phyloP scores from a whole-genome alignment of 2,797 vertebrate genomes.

The Martes flavigula region DNA sequence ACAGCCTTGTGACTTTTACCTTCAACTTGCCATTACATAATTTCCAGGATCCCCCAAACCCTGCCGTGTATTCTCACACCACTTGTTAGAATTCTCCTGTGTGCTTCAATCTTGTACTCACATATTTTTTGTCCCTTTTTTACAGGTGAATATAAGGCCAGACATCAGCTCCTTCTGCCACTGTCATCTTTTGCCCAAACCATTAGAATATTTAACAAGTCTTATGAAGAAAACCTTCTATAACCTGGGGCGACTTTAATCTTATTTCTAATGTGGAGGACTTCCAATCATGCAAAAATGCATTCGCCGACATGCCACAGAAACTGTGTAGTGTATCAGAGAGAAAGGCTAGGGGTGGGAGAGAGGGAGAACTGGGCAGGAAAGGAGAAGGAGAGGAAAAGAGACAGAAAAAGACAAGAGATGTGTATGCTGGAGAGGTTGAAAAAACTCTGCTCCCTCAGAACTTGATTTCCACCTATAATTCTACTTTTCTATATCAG shows the following conservation, averaged over 20 bases:
- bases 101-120: neutral
- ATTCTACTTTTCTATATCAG: neutral
- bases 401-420: neutral
- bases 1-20: neutral
- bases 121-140: neutral
- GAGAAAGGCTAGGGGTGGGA: neutral
- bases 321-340: neutral
- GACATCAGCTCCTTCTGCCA: neutral
- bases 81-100: conserved; percentile 1
- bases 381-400: neutral
- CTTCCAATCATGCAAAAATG: conserved; percentile 1
- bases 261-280: neutral
- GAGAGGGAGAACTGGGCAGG: neutral
- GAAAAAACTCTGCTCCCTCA: neutral
- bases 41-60: neutral
- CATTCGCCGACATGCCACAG: neutral
- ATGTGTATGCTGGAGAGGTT: neutral
- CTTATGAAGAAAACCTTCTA: conserved; percentile 30
- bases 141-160: neutral
- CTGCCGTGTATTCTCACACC: neutral
- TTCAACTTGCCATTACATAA: neutral
- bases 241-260: neutral
- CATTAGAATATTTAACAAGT: neutral
- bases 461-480: neutral
- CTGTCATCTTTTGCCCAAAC: neutral